Percentiles rank a stretch among this genome's conserved stretches.
phyloP scores from a whole-genome alignment of 2,113 vertebrate genomes.

The Polypterus senegalus region DNA sequence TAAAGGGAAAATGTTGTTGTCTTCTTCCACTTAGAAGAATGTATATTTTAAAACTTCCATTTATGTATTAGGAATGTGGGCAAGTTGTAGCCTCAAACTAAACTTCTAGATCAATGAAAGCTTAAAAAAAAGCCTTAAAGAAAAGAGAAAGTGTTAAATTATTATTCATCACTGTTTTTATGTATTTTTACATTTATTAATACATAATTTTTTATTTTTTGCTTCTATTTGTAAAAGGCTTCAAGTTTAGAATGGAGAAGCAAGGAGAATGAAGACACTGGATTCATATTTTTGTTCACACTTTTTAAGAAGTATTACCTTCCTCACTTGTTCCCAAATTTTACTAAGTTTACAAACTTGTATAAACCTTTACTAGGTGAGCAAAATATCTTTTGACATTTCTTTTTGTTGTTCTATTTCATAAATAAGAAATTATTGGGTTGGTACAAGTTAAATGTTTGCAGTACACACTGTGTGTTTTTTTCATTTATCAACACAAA shows the following conservation, averaged over 20 bases:
- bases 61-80: neutral
- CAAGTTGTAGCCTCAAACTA: neutral
- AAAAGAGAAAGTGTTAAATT: neutral
- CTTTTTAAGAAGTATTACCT: slow-evolving; percentile 97
- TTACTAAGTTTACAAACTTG: slow-evolving; percentile 88
- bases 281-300: slow-evolving; percentile 92
- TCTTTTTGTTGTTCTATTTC: no score
- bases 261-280: slow-evolving; percentile 88
- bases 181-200: slow-evolving; percentile 7
- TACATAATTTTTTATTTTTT: neutral
- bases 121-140: neutral
- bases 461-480: no score
- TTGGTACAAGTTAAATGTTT: no score
- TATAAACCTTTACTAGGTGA: slow-evolving; percentile 95
- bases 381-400: slow-evolving; percentile 19
- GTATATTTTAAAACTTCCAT: no score
- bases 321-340: slow-evolving; percentile 88
- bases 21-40: no score
- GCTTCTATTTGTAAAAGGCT: slow-evolving; percentile 49
- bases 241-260: slow-evolving; percentile 93
- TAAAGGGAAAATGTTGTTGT: no score
- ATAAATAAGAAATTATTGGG: no score
- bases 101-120: neutral
- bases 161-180: neutral
- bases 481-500: no score